Conservation (phyloP, 2,113 vertebrate genomes). For the Anguilla japonica region DNA sequence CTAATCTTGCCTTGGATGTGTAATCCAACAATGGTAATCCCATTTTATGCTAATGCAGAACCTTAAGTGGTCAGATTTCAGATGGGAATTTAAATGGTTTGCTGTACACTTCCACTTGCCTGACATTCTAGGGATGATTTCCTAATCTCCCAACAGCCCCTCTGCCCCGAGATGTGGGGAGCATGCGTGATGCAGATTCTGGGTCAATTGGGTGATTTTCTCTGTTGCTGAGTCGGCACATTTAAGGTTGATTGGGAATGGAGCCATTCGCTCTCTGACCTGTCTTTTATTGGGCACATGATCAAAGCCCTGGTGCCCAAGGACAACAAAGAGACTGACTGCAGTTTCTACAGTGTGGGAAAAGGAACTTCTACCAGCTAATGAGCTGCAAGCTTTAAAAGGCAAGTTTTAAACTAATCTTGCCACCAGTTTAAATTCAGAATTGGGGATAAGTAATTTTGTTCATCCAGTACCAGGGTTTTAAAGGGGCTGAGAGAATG, state of each 20-base stretch:
- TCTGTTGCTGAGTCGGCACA: background rate
- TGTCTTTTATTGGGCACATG: background rate
- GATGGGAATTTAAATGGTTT: background rate
- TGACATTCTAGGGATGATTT: background rate
- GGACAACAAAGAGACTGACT: background rate
- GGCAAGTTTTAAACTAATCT: background rate
- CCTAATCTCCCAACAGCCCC: background rate
- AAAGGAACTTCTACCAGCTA: background rate
- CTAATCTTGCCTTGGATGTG: too few species aligned
- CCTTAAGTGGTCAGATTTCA: background rate
- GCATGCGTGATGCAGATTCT: background rate
- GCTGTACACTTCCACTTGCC: background rate
- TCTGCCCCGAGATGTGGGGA: background rate
- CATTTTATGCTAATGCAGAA: background rate
- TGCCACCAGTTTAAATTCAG: background rate
- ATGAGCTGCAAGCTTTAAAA: background rate
- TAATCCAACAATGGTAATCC: too few species aligned
- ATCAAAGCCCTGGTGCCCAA: slow-evolving; percentile 9
- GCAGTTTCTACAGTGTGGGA: too few species aligned
- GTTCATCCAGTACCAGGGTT: background rate
- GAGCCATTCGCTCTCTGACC: background rate
- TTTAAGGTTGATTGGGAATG: background rate
- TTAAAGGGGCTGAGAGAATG: background rate
- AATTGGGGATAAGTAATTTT: background rate
- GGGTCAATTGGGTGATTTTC: background rate